Evolutionary conservation across 2,888 invertebrate species (phyloP).

Genomic region (Tipula lateralis): DNA sequence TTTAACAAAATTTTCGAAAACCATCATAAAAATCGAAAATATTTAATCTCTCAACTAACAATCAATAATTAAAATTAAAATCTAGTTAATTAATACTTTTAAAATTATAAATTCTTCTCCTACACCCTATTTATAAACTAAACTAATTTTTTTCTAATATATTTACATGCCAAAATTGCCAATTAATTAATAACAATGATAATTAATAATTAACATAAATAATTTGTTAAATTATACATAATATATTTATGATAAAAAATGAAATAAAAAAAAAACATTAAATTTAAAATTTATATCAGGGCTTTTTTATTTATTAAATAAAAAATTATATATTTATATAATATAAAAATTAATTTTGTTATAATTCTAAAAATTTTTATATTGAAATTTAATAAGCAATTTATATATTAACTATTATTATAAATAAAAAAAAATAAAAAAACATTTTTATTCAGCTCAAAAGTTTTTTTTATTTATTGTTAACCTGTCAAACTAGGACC

Average conservation of each 20-base stretch:
- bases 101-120: background rate
- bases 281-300: background rate
- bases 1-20: background rate
- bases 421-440: background rate
- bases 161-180: slow-evolving; percentile 24
- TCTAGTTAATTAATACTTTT: background rate
- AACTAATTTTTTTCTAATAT: background rate
- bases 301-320: slow-evolving; percentile 19
- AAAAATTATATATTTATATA: slow-evolving; percentile 7
- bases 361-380: background rate
- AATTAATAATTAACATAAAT: background rate
- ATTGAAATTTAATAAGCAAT: slow-evolving; percentile 11
- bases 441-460: background rate
- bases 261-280: background rate
- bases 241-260: slow-evolving; percentile 6
- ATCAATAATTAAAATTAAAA: background rate
- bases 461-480: background rate
- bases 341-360: slow-evolving; percentile 8
- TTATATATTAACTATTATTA: background rate
- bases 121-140: background rate
- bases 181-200: background rate
- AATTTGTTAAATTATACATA: background rate
- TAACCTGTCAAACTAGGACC: background rate
- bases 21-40: background rate
- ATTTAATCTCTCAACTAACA: background rate